Base-by-base conservation (phyloP, 2,888 invertebrate genomes). In the Nymphalis polychloros region DNA sequence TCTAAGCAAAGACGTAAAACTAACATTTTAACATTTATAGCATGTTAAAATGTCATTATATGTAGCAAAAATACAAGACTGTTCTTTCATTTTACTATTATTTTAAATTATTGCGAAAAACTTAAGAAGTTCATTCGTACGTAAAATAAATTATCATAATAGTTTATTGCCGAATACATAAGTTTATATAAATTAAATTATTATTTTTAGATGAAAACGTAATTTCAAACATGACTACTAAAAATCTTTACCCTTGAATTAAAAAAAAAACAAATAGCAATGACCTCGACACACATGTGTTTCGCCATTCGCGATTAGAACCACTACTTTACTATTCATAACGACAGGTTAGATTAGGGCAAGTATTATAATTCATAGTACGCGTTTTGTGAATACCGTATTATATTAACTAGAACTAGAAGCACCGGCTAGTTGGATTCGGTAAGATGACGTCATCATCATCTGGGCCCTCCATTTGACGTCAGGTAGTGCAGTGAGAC, bases 321-420 rank as follows among this genome's bases (percentile, higher is more conserved):
- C 49, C 73, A 71, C 80, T 81, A 80, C 81, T 84, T 81, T 81
- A 84, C 84, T 88, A 86, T 87, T 84, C 81, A 81, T 79, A 79
- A 78, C 72, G 79, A 85, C 87, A 84, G 87, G 88, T 89, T 85
- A 89, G 85, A 88, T 89, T 92, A 91, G 90, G 92, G 90, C 87
- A 81, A 81, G 81, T 81, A 85, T 86, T 87, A 84, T 86, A 83
- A 89, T 88, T 82, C 81, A 81, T 81, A 86, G 80, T 83, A 83
- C 83, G 80, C 81, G 84, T 87, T 88, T 87, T 82, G 83, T 86
- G 85, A 87, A 88, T 85, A 83, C 77, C 78, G 79, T 83, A 80
- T 74, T 73, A 74, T 81, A 81, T 80, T 79, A 82, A 83, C 82
- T 88, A 86, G 86, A 81, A 90, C 88, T 90, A 90, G 92, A 90